Conservation (phyloP, 1,140 invertebrate species). For the Himalopsyche phryganea region DNA sequence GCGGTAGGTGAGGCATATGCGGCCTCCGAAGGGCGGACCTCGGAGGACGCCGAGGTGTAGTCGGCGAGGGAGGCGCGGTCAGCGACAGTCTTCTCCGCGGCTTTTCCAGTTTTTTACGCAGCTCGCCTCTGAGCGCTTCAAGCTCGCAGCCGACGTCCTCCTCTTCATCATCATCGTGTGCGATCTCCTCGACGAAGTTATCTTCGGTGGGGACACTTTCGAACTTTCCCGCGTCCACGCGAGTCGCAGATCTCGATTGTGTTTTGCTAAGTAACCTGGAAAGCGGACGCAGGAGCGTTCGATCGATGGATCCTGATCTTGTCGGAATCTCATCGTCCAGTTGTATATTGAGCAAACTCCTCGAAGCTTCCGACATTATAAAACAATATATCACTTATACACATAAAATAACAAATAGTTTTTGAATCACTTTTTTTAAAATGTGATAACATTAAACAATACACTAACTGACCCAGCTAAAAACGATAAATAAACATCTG, state of each 20-base stretch:
- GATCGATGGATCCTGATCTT: constrained; percentile 13
- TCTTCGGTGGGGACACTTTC: constrained; percentile 37
- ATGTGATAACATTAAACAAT: not conserved
- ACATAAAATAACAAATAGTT: not conserved
- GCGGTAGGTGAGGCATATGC: constrained; percentile 18
- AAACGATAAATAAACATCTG: not conserved
- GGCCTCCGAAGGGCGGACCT: constrained; percentile 38
- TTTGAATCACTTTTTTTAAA: not conserved
- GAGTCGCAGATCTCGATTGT: constrained; percentile 22
- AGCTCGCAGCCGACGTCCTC: constrained; percentile 47
- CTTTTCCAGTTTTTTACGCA: constrained; percentile 38
- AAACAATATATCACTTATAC: not conserved
- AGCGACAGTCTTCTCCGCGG: constrained; percentile 43
- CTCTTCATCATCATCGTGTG: constrained; percentile 42
- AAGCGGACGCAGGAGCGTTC: constrained; percentile 13
- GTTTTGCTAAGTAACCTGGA: constrained; percentile 17
- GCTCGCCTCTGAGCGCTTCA: constrained; percentile 41
- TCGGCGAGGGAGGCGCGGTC: constrained; percentile 50
- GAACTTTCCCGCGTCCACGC: constrained; percentile 22
- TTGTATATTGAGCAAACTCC: constrained; percentile 15
- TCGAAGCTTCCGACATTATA: constrained; percentile 26
- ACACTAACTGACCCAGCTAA: not conserved
- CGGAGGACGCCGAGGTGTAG: constrained; percentile 43
- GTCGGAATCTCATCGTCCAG: constrained; percentile 8
- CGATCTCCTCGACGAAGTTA: constrained; percentile 33